Conservation (phyloP, 2,888 invertebrate genomes). For the Polietes domitor region DNA sequence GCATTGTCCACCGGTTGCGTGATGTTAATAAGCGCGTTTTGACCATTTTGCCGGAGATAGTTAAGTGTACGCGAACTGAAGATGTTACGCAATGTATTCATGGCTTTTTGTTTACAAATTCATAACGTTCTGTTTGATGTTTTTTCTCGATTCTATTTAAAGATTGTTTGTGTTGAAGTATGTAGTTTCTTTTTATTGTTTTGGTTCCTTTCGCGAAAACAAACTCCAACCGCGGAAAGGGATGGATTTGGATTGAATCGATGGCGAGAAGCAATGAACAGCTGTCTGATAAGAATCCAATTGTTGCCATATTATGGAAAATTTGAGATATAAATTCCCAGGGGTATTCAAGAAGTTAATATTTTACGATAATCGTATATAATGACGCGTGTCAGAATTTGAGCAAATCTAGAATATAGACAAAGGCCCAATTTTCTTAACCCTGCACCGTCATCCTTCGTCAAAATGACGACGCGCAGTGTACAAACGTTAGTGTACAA, state of each 20-base stretch:
- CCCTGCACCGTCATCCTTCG: too few relatives aligned
- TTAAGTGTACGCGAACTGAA: slow-evolving; percentile 74
- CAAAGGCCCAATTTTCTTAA: too few relatives aligned
- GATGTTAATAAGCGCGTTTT: slow-evolving; percentile 76
- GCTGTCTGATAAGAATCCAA: slow-evolving; percentile 14
- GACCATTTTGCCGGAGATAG: slow-evolving; percentile 76
- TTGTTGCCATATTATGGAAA: background rate
- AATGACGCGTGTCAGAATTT: too few relatives aligned
- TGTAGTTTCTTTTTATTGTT: background rate
- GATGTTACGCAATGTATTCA: slow-evolving; percentile 78
- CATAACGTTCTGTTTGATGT: slow-evolving; percentile 58
- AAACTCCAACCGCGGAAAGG: background rate
- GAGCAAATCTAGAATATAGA: too few relatives aligned
- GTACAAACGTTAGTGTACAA: too few relatives aligned
- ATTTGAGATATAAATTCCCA: too few relatives aligned
- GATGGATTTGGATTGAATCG: background rate
- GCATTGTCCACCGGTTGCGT: slow-evolving; percentile 71
- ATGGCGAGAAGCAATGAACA: background rate
- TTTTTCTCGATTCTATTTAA: slow-evolving; percentile 18
- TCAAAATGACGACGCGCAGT: too few relatives aligned
- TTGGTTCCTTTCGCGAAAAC: slow-evolving; percentile 23
- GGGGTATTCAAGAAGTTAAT: too few relatives aligned
- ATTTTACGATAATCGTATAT: too few relatives aligned
- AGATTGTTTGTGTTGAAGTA: background rate
- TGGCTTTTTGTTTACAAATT: slow-evolving; percentile 68